Conservation (phyloP, 2,888 invertebrate species). For the Taenaris catops region DNA sequence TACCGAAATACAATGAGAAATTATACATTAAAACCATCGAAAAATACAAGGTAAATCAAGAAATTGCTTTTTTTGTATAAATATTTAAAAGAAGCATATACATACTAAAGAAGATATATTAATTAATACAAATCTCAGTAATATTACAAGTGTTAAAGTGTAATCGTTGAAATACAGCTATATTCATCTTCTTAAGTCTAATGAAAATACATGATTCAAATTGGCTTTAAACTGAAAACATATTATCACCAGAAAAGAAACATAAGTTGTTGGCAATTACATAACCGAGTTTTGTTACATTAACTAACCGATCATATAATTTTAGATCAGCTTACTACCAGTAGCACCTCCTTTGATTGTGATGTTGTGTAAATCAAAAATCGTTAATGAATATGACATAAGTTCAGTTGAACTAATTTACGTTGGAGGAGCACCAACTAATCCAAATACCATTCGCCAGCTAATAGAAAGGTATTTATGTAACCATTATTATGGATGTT, state of each 20-base stretch:
- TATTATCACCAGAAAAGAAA: too few species aligned
- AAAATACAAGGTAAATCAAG: slow-evolving; percentile 41
- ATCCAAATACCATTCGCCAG: slow-evolving; percentile 33
- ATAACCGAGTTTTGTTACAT: too few species aligned
- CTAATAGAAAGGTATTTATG: slow-evolving; percentile 38
- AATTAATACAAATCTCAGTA: too few species aligned
- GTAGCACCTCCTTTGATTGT: slow-evolving; percentile 47
- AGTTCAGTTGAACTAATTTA: slow-evolving; percentile 42
- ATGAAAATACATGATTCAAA: too few species aligned
- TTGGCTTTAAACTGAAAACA: too few species aligned
- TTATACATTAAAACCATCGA: slow-evolving; percentile 44
- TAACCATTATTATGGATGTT: too few species aligned
- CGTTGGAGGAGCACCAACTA: slow-evolving; percentile 52
- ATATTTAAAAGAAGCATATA: neutral
- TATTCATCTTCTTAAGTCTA: too few species aligned
- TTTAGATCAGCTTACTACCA: slow-evolving; percentile 37
- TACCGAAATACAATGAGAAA: slow-evolving; percentile 43
- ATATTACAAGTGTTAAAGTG: too few species aligned
- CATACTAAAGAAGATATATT: neutral
- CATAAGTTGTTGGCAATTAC: too few species aligned
- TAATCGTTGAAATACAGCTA: too few species aligned
- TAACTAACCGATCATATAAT: too few species aligned
- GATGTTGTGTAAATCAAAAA: slow-evolving; percentile 41
- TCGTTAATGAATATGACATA: slow-evolving; percentile 41
- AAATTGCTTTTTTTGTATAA: slow-evolving; percentile 7